Percentiles rank a stretch among this genome's conserved stretches.
These are phyloP conservation scores for Thryonomys swinderianus DNA, from an alignment of 2,113 vertebrate genomes.

Conservation along the genomic window DNA sequence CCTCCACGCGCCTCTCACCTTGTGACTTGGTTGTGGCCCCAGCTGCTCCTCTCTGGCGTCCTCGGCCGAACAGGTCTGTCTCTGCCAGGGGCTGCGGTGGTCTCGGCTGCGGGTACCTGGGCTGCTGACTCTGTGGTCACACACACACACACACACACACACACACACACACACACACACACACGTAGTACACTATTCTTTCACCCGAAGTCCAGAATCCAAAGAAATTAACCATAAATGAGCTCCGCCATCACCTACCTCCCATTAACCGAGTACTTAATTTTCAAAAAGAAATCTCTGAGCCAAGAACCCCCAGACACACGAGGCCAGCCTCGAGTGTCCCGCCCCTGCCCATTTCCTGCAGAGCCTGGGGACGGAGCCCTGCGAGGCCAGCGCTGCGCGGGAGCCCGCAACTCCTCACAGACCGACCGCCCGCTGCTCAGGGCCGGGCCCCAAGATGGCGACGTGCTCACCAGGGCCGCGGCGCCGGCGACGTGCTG, in stretches of 20 bases:
- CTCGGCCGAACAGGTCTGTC: slow-evolving; percentile 84
- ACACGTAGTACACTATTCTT: background rate
- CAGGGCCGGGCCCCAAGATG: too few species aligned
- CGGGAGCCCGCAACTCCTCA: too few species aligned
- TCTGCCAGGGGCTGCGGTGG: slow-evolving; percentile 55
- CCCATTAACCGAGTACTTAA: background rate
- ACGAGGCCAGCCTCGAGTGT: background rate
- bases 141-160: background rate
- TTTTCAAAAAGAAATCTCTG: background rate
- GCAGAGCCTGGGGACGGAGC: background rate
- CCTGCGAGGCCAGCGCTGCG: too few species aligned
- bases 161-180: background rate
- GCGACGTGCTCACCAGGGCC: slow-evolving; percentile 84
- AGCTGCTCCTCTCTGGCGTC: slow-evolving; percentile 83
- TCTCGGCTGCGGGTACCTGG: accelerated
- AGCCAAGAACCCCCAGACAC: background rate
- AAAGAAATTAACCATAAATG: background rate
- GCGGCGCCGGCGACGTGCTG: slow-evolving; percentile 78
- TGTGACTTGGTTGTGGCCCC: slow-evolving; percentile 69
- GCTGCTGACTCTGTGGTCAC: slow-evolving; percentile 37
- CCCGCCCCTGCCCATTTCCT: too few species aligned
- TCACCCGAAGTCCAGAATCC: background rate
- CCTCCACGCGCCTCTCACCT: slow-evolving; percentile 81
- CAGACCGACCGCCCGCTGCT: too few species aligned
- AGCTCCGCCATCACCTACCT: background rate